Percentiles rank a stretch among this genome's conserved stretches.
Conservation (phyloP, 2,797 vertebrate genomes). For the Lepilemur ruficaudatus region DNA sequence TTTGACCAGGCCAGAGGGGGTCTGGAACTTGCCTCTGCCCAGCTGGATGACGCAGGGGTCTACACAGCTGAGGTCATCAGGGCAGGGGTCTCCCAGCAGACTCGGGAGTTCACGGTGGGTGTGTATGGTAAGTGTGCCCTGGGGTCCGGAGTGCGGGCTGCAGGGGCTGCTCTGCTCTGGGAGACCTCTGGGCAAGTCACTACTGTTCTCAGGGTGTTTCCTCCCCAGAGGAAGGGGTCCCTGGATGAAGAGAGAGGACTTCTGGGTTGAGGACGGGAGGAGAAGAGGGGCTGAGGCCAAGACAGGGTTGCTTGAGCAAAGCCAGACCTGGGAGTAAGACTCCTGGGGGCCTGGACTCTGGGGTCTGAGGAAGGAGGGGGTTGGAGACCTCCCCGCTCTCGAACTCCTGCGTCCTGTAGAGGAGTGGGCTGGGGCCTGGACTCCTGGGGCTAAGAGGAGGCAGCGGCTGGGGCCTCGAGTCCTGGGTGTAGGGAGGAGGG, state of each 20-base stretch:
- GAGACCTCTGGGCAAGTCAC: background rate
- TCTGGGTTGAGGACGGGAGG: too few relatives aligned
- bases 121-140: slow-evolving; percentile 80
- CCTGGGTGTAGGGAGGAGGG: background rate
- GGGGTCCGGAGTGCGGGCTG: rapidly evolving
- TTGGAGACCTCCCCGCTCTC: background rate
- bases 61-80: slow-evolving; percentile 71
- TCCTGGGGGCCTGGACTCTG: background rate
- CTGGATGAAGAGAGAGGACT: background rate
- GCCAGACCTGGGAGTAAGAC: background rate
- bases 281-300: background rate
- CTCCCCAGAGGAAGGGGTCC: background rate
- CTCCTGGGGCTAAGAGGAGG: background rate
- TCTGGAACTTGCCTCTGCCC: slow-evolving; percentile 67
- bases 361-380: background rate
- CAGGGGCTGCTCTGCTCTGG: background rate
- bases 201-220: background rate
- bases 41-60: slow-evolving; percentile 47
- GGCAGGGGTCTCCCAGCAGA: background rate
- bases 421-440: background rate
- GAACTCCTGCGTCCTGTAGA: background rate
- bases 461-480: background rate
- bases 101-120: slow-evolving; percentile 57
- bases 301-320: background rate
- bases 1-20: slow-evolving; percentile 54